Percentiles rank a stretch among this genome's conserved stretches.
phyloP scores from a whole-genome alignment of 1,140 invertebrate genomes.

The Drosophila sechellia region DNA sequence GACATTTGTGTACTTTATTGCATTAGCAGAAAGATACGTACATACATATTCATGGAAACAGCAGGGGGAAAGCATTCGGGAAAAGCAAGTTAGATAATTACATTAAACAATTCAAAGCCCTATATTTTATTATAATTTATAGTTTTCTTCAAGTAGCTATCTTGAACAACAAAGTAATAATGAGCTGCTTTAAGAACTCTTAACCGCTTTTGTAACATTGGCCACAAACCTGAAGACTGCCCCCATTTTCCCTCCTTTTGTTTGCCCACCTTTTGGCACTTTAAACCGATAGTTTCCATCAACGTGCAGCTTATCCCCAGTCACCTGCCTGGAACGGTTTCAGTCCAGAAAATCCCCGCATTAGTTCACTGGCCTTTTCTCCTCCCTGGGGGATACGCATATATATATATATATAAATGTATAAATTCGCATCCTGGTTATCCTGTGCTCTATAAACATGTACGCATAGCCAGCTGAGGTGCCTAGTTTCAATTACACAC shows the following conservation, averaged over 20 bases:
- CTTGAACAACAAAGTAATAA: too few relatives aligned
- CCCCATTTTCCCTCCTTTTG: background rate
- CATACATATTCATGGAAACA: background rate
- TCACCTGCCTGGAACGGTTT: background rate
- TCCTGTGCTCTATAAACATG: constrained; percentile 29
- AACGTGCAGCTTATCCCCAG: constrained; percentile 5
- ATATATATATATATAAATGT: background rate
- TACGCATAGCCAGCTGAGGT: constrained; percentile 28
- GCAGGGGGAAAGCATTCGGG: constrained; percentile 26
- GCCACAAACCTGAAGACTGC: too few relatives aligned
- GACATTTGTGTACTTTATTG: constrained; percentile 51
- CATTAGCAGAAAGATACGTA: background rate
- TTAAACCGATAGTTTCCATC: constrained; percentile 17
- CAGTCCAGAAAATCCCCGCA: constrained; percentile 27
- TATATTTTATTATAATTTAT: too few relatives aligned
- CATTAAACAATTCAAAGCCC: background rate
- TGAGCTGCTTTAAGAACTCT: background rate
- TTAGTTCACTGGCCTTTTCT: constrained; percentile 35
- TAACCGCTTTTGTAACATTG: too few relatives aligned
- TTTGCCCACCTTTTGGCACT: constrained; percentile 8
- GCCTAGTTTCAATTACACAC: constrained; percentile 81
- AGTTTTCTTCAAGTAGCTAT: too few relatives aligned
- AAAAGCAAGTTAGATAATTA: constrained; percentile 14
- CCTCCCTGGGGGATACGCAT: background rate
- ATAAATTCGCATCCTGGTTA: constrained; percentile 9